These are phyloP conservation scores for Nemopilema nomurai DNA, from an alignment of 30 jellyfish, hydroid and myxozoan species.

Conservation along the genomic window DNA sequence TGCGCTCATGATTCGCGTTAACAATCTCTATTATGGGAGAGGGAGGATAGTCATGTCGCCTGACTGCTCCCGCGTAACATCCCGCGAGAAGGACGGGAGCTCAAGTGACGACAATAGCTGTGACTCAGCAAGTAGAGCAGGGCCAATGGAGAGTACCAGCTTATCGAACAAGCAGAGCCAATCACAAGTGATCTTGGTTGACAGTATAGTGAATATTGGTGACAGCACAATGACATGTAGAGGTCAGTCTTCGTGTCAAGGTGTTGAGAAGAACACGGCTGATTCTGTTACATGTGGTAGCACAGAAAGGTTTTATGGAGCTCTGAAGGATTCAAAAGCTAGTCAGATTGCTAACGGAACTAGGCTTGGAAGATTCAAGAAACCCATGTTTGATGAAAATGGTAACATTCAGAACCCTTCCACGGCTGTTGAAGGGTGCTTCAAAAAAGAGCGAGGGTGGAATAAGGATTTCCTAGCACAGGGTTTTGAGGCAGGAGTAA, in stretches of 20 bases:
- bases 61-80: constrained; percentile 3
- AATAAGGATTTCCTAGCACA: neutral
- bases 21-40: constrained; percentile 46
- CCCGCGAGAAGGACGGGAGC: neutral
- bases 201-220: neutral
- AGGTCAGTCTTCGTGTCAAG: neutral
- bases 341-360: neutral
- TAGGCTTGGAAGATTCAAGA: neutral
- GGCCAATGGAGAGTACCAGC: neutral
- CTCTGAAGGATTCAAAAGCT: neutral
- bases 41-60: constrained; percentile 48
- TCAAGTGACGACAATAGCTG: constrained; percentile 2
- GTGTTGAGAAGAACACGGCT: constrained; percentile 10
- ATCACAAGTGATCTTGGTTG: constrained; percentile 6
- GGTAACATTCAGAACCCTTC: neutral
- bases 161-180: neutral
- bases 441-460: neutral
- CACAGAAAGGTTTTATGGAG: neutral
- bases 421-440: neutral
- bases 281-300: neutral
- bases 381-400: neutral
- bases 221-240: neutral
- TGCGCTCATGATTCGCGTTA: constrained; percentile 48
- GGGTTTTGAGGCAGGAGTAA: neutral
- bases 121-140: neutral